Evolutionary conservation across 2,888 invertebrate species (phyloP).

Genomic region (Panorpa germanica): DNA sequence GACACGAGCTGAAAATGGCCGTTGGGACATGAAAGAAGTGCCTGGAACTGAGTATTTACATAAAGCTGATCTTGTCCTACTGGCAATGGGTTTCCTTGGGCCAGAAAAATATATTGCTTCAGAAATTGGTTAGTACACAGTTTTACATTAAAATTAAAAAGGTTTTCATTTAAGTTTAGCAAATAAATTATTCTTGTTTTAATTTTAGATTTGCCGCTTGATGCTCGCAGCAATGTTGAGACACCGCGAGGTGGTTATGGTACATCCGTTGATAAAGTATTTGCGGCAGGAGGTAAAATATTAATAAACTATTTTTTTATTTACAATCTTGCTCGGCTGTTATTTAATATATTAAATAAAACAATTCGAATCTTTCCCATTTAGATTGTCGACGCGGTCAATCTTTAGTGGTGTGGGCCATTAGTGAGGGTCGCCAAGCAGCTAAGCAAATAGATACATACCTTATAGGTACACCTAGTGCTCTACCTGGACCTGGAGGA

Average conservation of each 20-base stretch:
- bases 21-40: constrained; percentile 87
- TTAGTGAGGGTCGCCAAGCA: constrained; percentile 94
- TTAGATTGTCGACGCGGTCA: constrained; percentile 97
- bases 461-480: constrained; percentile 51
- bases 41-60: constrained; percentile 60
- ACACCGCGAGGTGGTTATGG: constrained; percentile 59
- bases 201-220: constrained; percentile 48
- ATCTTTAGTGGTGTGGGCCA: constrained; percentile 97
- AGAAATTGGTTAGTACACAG: constrained; percentile 32
- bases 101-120: constrained; percentile 80
- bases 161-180: neutral
- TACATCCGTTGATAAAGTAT: constrained; percentile 67
- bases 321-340: neutral
- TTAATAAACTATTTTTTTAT: constrained; percentile 2
- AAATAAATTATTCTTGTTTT: constrained; percentile 6
- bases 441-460: constrained; percentile 83
- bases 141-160: constrained; percentile 1
- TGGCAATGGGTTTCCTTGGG: constrained; percentile 98
- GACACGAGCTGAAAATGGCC: constrained; percentile 77
- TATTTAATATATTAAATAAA: constrained; percentile 6
- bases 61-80: constrained; percentile 76
- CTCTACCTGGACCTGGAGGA: constrained; percentile 85
- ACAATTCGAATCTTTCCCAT: constrained; percentile 11
- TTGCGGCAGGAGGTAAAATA: constrained; percentile 79
- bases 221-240: constrained; percentile 82